These are phyloP conservation scores for Pangasius larnaudii DNA, from an alignment of 2,797 vertebrate genomes.

Conservation along the genomic window DNA sequence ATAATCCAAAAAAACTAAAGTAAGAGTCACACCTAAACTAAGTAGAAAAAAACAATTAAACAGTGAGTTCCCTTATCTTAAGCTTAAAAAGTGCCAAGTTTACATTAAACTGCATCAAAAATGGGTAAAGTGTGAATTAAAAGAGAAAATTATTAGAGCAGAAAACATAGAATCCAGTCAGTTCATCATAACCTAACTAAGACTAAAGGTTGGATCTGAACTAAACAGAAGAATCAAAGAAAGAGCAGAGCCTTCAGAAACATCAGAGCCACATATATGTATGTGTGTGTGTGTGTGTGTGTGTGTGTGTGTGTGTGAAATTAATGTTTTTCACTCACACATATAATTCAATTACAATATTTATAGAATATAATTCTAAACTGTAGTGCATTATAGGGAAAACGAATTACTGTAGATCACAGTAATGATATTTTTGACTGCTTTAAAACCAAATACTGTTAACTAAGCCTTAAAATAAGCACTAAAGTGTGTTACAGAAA, in stretches of 20 bases:
- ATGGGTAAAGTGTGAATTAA: not conserved
- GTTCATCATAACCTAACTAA: not conserved
- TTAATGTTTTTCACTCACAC: not conserved
- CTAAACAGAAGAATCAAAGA: not conserved
- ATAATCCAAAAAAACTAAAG: not conserved
- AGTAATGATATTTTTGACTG: not conserved
- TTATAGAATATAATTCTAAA: not conserved
- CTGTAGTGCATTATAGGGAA: not conserved
- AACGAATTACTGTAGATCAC: not conserved
- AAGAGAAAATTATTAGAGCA: not conserved
- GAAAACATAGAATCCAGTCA: not conserved
- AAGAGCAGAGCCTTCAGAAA: not conserved
- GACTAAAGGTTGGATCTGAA: not conserved
- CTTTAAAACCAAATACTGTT: not conserved
- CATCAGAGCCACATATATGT: too few species aligned
- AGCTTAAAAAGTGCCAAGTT: not conserved
- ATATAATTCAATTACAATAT: not conserved
- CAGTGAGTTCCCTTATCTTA: not conserved
- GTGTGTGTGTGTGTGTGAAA: not conserved
- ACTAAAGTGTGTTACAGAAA: not conserved
- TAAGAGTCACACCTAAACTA: not conserved
- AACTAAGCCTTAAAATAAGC: not conserved
- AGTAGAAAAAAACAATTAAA: not conserved
- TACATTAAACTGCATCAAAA: not conserved
- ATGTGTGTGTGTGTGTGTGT: too few species aligned